These are phyloP conservation scores for Phalacrocorax brasilianus DNA, from an alignment of 2,113 vertebrate species.

Conservation along the genomic window DNA sequence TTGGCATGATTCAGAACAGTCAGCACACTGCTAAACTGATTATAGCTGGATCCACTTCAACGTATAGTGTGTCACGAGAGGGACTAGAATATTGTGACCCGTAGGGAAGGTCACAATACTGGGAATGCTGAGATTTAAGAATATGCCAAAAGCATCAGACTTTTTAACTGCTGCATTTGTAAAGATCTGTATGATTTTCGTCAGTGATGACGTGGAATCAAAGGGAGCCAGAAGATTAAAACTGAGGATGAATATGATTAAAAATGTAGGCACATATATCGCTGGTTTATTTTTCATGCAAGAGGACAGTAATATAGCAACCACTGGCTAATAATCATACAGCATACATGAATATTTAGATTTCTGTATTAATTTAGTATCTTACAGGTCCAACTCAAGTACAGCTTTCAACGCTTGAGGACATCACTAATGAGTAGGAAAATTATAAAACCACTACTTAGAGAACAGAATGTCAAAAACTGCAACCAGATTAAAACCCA, in stretches of 20 bases:
- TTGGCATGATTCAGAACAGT: neutral
- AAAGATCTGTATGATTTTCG: neutral
- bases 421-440: neutral
- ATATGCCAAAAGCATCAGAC: neutral
- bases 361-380: neutral
- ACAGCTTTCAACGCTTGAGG: neutral
- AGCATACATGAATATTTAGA: neutral
- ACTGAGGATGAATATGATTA: neutral
- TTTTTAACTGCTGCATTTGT: neutral
- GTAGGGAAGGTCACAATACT: neutral
- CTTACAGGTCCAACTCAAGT: neutral
- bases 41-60: neutral
- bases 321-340: neutral
- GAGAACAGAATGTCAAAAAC: neutral
- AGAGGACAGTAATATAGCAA: neutral
- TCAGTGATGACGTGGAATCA: neutral
- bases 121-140: neutral
- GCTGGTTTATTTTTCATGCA: neutral
- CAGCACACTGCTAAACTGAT: neutral
- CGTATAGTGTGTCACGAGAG: accelerated
- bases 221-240: neutral
- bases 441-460: neutral
- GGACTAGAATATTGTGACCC: neutral
- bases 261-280: neutral
- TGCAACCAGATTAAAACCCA: neutral